Evolutionary conservation across 2,888 invertebrate species (phyloP).

Genomic region (Netelia melanura): DNA sequence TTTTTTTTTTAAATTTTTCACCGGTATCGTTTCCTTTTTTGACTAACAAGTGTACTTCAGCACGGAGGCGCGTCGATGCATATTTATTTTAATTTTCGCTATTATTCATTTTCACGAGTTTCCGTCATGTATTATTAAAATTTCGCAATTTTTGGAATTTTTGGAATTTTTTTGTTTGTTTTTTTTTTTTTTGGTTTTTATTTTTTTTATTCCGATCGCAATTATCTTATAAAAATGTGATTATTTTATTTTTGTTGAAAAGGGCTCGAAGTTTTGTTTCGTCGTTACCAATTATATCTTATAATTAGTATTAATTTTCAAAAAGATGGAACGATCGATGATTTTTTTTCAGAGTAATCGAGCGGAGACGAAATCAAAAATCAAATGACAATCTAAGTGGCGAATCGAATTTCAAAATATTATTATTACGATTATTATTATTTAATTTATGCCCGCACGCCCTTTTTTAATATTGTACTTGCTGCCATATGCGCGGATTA

Average conservation of each 20-base stretch:
- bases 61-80: background rate
- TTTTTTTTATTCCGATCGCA: background rate
- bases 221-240: background rate
- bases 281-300: too few species aligned
- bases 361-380: background rate
- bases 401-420: background rate
- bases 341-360: background rate
- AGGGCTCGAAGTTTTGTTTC: background rate
- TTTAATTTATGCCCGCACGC: background rate
- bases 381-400: background rate
- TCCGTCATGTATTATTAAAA: background rate
- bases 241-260: background rate
- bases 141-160: too few species aligned
- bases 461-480: background rate
- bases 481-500: background rate
- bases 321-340: background rate
- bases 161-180: too few species aligned
- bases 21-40: background rate
- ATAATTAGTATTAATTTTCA: background rate
- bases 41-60: background rate
- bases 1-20: background rate
- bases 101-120: background rate
- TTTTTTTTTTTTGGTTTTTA: background rate
- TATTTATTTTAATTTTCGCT: background rate
- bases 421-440: background rate